These are phyloP conservation scores for Romanogobio albipinnatus DNA, from an alignment of 2,113 vertebrate species.

Conservation along the genomic window DNA sequence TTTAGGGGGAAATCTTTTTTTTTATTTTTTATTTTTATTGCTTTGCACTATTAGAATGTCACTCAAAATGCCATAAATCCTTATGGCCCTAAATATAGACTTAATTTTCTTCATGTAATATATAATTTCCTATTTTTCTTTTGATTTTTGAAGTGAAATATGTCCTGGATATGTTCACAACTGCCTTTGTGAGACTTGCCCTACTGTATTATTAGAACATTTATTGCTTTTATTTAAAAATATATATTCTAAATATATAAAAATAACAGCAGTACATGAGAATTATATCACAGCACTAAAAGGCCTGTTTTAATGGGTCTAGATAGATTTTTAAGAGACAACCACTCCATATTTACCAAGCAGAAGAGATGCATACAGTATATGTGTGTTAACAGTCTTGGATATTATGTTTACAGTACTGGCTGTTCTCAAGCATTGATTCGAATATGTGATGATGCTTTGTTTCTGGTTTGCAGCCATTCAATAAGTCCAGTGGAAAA, in stretches of 20 bases:
- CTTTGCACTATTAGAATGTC: no score
- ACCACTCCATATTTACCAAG: conserved; percentile 5
- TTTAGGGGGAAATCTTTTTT: no score
- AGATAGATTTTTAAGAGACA: neutral
- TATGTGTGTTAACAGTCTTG: neutral
- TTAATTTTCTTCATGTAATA: neutral
- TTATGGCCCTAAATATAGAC: neutral
- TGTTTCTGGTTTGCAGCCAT: neutral
- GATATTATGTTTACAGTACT: conserved; percentile 26
- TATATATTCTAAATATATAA: neutral
- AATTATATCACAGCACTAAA: neutral
- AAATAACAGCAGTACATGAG: neutral
- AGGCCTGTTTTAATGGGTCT: neutral
- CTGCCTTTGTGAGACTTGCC: neutral
- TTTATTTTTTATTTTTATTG: no score
- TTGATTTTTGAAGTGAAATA: neutral
- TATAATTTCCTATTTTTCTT: neutral
- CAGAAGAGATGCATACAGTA: neutral
- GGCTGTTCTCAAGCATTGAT: neutral
- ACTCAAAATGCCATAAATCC: neutral
- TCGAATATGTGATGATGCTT: neutral
- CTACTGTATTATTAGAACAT: neutral
- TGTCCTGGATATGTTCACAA: neutral
- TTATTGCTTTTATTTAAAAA: neutral
- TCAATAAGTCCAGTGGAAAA: neutral